Base-by-base conservation (phyloP, 2,888 invertebrate species). In the Creontiades dilutus region DNA sequence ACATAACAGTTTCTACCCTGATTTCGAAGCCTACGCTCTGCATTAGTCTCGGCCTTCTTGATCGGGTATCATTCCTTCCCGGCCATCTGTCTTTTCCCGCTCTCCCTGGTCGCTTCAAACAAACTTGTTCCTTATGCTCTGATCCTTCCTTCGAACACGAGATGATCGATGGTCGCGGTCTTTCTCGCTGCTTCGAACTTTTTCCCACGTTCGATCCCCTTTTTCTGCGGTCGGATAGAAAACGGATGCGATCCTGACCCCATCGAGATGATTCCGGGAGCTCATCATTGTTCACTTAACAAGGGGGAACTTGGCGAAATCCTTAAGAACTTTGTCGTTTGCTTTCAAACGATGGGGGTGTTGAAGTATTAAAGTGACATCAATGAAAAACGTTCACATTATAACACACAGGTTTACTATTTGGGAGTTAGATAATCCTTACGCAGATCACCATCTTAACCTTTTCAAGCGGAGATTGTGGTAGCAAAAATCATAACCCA, bases 11-110 rank as follows among this genome's bases (percentile, higher is more conserved):
- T 78, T 46, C 37, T 78, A 46, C 78, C 78, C 78, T 78, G 78
- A 78, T 78, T 78, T 28, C 46, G 16, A 47, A 78, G 78, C 76
- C 76, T 76, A 19, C 78, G n/a, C 46, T 46, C 78, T 52, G 23
- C 82, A 82, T 82, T 82, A 82, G 82, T 82, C 82, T 82, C 82
- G 52, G 82, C 27, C 47, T 28, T 19, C 47, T 19, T 82, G 82
- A 82, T 82, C 82, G 55, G 52, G 52, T 55, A 82, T 82, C 82
- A 82, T 82, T 78, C 82, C 82, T 82, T 19, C 11, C 14, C 23
- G 27, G 55, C 82, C 82, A 82, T 82, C 82, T 82, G 82, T 82
- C 82, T 82, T 82, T 27, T 37, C 37, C 52, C 23, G 23, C 48
- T 16, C n/a, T 80, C 19, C 46, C 78, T 19, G 78, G 19, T 19